Evolutionary conservation across 2,113 vertebrate species (phyloP), one percentile per base, ranked within the genome.

Genomic region (Rhineura floridana): DNA sequence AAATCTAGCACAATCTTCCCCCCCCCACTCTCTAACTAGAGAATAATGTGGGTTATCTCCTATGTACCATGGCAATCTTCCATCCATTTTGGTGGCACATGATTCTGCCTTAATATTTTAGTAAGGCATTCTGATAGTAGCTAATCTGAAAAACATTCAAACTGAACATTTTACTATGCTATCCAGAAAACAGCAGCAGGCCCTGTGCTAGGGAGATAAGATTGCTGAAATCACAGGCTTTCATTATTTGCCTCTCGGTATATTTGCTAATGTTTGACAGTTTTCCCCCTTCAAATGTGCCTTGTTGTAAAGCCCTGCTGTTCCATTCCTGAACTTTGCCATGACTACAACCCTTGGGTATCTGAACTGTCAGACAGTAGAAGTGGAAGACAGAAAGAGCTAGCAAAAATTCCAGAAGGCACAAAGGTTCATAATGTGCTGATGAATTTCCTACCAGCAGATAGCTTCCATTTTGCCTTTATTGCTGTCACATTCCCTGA

Each of bases 401-500:
- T 81, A 15, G 90, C 75, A 90, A 93, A 92, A 85, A 73, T 89
- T 90, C 69, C 85, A 88, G 87, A 91, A 95, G 39, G 90, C 67
- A 77, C 81, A 93, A 94, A 83, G 25, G 55, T 92, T 92, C 55
- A 83, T 88, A 93, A 94, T 48, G 19, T 1, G 5, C 81, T 90
- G 93, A 93, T 93, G 91, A 92, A 92, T 96, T 93, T 96, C 90
- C 80, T 91, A 81, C 88, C 91, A 88, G 90, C 83, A 91, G 93
- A 93, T 89, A 89, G 86, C 91, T 95, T 95, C 94, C 90, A 90
- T 48, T 94, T 96, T 86, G 86, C 87, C 80, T 92, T 85, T 80
- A 91, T 78, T 91, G 81, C 94, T 96, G 94, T 95, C 94, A 95
- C 77, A 80, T 90, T 95, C 92, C 87, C 92, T 95, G 93, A 96